Conservation (phyloP, 1,140 invertebrate species). For the Diprion similis region DNA sequence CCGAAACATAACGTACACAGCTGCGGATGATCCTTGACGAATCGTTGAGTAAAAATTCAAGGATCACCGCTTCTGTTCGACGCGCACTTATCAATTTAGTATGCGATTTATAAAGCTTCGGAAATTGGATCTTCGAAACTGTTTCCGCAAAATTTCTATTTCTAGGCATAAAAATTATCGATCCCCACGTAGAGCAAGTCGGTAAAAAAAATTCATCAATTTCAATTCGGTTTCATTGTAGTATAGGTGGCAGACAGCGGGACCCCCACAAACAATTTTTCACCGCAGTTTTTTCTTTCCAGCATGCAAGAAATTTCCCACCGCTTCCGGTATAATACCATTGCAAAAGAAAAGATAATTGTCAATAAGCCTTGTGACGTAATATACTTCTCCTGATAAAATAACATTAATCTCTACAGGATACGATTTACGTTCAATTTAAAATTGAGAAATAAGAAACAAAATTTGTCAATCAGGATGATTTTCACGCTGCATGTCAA, state of each 20-base stretch:
- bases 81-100: slow-evolving; percentile 5
- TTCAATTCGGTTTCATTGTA: neutral
- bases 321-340: too few species aligned
- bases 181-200: neutral
- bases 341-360: too few species aligned
- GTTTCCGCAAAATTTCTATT: slow-evolving; percentile 1
- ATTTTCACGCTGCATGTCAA: neutral
- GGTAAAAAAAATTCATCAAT: neutral
- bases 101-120: neutral
- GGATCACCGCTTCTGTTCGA: too few species aligned
- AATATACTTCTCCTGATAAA: too few species aligned
- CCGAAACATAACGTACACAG: too few species aligned
- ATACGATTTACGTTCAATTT: neutral
- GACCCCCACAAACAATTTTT: too few species aligned
- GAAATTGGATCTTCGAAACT: neutral
- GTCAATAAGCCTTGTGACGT: too few species aligned
- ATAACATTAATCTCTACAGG: too few species aligned
- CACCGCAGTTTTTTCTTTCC: too few species aligned
- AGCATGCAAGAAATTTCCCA: too few species aligned
- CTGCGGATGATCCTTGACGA: too few species aligned
- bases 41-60: too few species aligned
- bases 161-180: neutral
- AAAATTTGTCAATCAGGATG: neutral
- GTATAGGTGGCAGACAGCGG: neutral
- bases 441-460: neutral